Evolutionary conservation across 2,797 vertebrate genomes (phyloP).

Genomic region (Trichosurus vulpecula): DNA sequence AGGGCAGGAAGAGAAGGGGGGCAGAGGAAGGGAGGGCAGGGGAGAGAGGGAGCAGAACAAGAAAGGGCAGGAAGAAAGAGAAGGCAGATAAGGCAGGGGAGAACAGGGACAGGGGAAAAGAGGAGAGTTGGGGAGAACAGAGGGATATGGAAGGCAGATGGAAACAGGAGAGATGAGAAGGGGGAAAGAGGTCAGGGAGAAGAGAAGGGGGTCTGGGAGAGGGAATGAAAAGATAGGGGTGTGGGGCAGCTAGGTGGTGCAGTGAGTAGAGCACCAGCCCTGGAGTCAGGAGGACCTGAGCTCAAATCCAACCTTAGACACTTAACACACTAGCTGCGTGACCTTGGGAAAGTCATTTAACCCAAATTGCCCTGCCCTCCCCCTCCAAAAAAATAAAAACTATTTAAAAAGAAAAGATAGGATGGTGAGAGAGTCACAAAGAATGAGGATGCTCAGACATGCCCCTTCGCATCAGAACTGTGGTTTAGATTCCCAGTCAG

Average conservation of each 20-base stretch:
- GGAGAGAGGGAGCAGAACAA: neutral
- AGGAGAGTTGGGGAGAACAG: neutral
- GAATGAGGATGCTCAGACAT: neutral
- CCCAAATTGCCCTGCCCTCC: too few species aligned
- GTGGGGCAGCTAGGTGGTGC: too few species aligned
- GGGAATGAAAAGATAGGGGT: neutral
- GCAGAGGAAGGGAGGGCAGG: neutral
- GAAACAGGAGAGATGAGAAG: neutral
- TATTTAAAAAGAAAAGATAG: too few species aligned
- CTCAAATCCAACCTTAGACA: too few species aligned
- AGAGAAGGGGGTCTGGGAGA: neutral
- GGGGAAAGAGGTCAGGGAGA: neutral
- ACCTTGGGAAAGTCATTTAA: too few species aligned
- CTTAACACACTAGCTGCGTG: too few species aligned
- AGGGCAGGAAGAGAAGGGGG: neutral
- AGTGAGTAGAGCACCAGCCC: too few species aligned
- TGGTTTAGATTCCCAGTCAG: neutral
- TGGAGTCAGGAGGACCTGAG: too few species aligned
- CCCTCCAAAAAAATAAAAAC: too few species aligned
- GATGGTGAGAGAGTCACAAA: neutral
- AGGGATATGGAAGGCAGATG: neutral
- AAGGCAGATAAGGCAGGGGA: neutral
- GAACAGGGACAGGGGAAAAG: neutral
- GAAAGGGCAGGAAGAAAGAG: neutral
- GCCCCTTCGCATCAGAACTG: neutral